Conservation (phyloP, 1,140 invertebrate species). For the Zaprionus davidi region DNA sequence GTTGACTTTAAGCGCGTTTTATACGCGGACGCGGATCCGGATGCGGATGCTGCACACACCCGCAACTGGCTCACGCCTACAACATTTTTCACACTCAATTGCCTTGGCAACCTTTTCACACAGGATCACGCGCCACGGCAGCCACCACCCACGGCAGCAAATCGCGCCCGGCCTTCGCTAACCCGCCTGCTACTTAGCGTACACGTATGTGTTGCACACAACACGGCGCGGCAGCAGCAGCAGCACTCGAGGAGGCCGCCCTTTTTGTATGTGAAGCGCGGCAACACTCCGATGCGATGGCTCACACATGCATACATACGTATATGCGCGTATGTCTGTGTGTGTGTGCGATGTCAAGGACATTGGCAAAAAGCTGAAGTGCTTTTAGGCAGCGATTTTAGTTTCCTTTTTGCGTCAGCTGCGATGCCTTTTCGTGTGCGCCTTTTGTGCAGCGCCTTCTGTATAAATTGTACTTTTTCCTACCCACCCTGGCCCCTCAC, state of each 20-base stretch:
- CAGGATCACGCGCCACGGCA: conserved; percentile 71
- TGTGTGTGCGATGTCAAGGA: conserved; percentile 25
- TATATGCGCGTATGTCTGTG: conserved; percentile 7
- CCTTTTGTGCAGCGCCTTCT: conserved; percentile 57
- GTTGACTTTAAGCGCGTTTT: conserved; percentile 41
- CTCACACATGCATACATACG: conserved; percentile 6
- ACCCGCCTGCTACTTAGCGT: conserved; percentile 71
- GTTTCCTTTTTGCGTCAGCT: conserved; percentile 56
- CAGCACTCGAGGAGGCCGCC: conserved; percentile 17
- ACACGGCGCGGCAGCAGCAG: conserved; percentile 44
- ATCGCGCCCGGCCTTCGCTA: neutral
- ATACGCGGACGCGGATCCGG: conserved; percentile 18
- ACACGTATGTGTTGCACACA: conserved; percentile 69
- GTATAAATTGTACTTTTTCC: conserved; percentile 70
- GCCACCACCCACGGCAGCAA: neutral
- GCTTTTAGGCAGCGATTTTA: conserved; percentile 56
- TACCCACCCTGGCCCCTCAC: neutral
- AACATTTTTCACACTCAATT: conserved; percentile 82
- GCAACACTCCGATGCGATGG: conserved; percentile 7
- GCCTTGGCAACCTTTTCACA: conserved; percentile 79
- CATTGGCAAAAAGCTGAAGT: conserved; percentile 44
- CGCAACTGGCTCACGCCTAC: conserved; percentile 47
- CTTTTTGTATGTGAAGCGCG: conserved; percentile 18
- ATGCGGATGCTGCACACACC: conserved; percentile 1
- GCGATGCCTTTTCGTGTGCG: conserved; percentile 40